These are phyloP conservation scores for Lonchura striata DNA, from an alignment of 2,113 vertebrate genomes.

Conservation along the genomic window DNA sequence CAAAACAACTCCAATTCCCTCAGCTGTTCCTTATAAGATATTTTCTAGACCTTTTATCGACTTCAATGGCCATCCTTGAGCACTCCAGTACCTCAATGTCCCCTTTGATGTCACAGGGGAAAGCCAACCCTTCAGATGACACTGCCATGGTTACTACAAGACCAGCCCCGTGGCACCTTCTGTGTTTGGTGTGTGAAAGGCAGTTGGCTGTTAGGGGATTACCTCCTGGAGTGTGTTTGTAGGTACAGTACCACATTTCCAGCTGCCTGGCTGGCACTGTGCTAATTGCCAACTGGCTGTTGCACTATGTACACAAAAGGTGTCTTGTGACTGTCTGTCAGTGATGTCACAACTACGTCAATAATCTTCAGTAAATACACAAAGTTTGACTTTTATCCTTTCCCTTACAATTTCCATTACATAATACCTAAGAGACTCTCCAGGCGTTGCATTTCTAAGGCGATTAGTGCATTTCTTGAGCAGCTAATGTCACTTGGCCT, in stretches of 20 bases:
- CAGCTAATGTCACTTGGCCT: constrained; percentile 3
- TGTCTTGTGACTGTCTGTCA: not conserved
- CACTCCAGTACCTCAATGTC: not conserved
- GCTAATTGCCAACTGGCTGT: constrained; percentile 2
- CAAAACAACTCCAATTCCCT: not conserved
- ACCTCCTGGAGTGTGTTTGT: not conserved
- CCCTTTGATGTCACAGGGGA: not conserved
- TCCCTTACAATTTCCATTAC: constrained; percentile 1
- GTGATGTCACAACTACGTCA: constrained; percentile 28
- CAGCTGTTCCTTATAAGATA: not conserved
- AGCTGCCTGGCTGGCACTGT: not conserved
- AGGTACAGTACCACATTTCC: not conserved
- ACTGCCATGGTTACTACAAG: not conserved
- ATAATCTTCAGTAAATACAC: not conserved
- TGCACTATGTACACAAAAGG: not conserved
- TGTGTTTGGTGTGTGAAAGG: not conserved
- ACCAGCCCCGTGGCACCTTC: not conserved
- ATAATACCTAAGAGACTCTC: not conserved
- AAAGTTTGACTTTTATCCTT: constrained; percentile 20
- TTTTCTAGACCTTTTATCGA: not conserved
- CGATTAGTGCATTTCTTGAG: constrained; percentile 21
- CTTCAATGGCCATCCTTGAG: not conserved
- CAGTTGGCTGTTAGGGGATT: not conserved
- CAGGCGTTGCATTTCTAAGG: constrained; percentile 33
- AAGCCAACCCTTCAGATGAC: not conserved